Evolutionary conservation across 2,888 invertebrate species (phyloP), one percentile per base, ranked within the genome.

Genomic region (Pomacea canaliculata): DNA sequence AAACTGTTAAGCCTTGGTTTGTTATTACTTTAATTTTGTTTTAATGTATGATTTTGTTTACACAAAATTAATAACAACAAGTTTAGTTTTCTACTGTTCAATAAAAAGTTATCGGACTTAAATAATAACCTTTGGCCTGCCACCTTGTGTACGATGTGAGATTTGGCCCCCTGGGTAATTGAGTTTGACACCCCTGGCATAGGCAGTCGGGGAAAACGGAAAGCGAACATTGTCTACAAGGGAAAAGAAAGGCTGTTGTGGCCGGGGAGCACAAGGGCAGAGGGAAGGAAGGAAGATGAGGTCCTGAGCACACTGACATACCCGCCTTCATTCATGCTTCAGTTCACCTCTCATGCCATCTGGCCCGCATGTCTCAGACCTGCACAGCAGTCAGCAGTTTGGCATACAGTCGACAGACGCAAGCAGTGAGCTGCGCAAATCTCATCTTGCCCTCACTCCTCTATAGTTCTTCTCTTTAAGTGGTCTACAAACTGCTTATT

Each of bases 141-240:
- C n/a, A n/a, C n/a, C n/a, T n/a, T n/a, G n/a, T n/a, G n/a, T n/a
- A n/a, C n/a, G n/a, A n/a, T n/a, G n/a, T n/a, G n/a, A n/a, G n/a
- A n/a, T n/a, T n/a, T n/a, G n/a, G n/a, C n/a, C n/a, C n/a, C n/a
- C n/a, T n/a, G n/a, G n/a, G n/a, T n/a, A n/a, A n/a, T n/a, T n/a
- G n/a, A n/a, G n/a, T n/a, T n/a, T n/a, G n/a, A n/a, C n/a, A n/a
- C n/a, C n/a, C n/a, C n/a, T n/a, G n/a, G n/a, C 84, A 79, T 84
- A 87, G 49, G 78, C 83, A 13, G 82, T 76, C 37, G 82, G 82
- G 62, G 82, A 81, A 76, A 82, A 83, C 27, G 82, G 83, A 70
- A 74, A 74, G 49, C 74, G 70, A 37, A 74, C 74, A 60, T 60
- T 69, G 74, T 59, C 59, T 59, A 19, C 27, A 70, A 37, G 19